Base-by-base conservation (phyloP, 1,140 invertebrate species). In the Dolichoris vasculosae region DNA sequence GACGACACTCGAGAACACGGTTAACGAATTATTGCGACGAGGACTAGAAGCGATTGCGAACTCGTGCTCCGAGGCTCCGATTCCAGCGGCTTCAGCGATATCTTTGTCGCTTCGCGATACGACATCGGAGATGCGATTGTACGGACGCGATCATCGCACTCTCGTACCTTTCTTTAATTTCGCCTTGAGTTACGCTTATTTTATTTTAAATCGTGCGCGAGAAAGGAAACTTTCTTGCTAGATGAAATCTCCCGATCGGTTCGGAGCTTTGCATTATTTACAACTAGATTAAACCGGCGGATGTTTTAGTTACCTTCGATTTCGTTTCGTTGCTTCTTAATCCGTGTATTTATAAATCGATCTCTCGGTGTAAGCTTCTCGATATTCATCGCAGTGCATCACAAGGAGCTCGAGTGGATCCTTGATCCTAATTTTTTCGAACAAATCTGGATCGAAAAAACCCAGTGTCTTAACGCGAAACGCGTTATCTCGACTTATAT, bases 401-500 rank as follows among this genome's bases (percentile, higher is more conserved):
- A n/a, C n/a, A n/a, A n/a, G 48, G 8, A 9, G 48, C 8, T 51
- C 48, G 48, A 51, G 17, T 9, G 48, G 17, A 17, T 51, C 17
- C 17, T 51, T 17, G 8, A 9, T 51, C 17, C 8, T 17, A 8
- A 17, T 51, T 51, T 51, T 51, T 51, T n/a, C 8, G 11, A 64
- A 13, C 3, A 64, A 30, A 40, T 7, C 55, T 15, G 40, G 59
- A 43, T 73, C 35, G 76, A 78, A 46, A 71, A 8, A 76, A 43
- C 73, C 11, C 11, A 73, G 35, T 71, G 17, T 38, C 69, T 73
- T 73, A 73, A 73, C 20, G 17, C 30, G 46, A 51, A 51, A 32
- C 17, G 20, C 40, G 71, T 88, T 86, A 86, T 83, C 85, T 86
- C 11, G 48, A 86, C 32, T 51, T 69, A 13, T 75, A 73, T 73